Evolutionary conservation across 2,797 vertebrate genomes (phyloP), one percentile per base, ranked within the genome.

Genomic region (Tolypeutes matacus): DNA sequence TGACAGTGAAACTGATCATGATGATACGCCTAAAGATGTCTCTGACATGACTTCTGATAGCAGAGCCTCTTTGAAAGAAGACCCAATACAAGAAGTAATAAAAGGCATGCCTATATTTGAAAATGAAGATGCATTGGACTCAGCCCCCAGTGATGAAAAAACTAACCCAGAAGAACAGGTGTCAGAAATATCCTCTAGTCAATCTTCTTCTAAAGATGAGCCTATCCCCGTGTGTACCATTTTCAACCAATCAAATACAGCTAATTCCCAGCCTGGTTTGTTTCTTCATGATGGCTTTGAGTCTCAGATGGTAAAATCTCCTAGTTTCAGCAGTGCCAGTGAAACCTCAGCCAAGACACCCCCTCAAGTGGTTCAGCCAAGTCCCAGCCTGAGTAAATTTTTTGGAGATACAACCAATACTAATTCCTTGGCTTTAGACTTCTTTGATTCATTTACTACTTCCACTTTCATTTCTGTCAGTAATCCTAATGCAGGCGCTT

Each of bases 311-410:
- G 99, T 99, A 49, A 99, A 99, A 95, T 99, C 99, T 0, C 99
- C 99, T 0, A 99, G 99, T 97, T 99, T 99, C 85, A 99, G 99
- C 29, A 98, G 98, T 42, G 96, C 98, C 25, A 98, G 98, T 3
- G 99, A 98, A 95, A 98, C 99, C 1, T 98, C 99, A 2, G 97
- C 97, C 96, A 99, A 99, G 92, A 97, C 98, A 72, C 98, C 98
- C 0, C 98, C 98, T 0, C 99, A 99, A 5, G 98, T 99, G 13
- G 99, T 99, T 95, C 99, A 99, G 60, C 99, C 99, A 14, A 99
- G 99, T 97, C 99, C 99, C 58, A 99, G 99, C 97, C 98, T 99
- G 64, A 99, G 99, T 97, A 99, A 99, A 76, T 99, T 99, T 97
- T 99, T 99, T 78, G 98, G 99, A 0, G 99, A 99, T 65, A 98